Conservation (phyloP, 1,140 invertebrate species). For the Saxidomus purpurata region DNA sequence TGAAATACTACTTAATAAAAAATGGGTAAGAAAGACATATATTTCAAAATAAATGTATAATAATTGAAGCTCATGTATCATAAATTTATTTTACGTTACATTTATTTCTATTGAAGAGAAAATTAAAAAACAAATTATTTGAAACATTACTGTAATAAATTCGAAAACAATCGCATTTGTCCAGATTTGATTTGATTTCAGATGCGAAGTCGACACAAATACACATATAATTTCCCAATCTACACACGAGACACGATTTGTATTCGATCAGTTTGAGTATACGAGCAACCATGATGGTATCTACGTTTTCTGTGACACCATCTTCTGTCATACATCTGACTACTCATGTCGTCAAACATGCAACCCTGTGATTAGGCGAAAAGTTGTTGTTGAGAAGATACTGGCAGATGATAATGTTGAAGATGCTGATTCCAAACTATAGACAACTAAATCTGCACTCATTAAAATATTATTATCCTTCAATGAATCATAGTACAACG, state of each 20-base stretch:
- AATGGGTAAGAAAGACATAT: slow-evolving; percentile 55
- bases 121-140: no score
- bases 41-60: no score
- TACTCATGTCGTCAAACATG: slow-evolving; percentile 64
- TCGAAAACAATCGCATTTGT: no score
- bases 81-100: no score
- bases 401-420: neutral
- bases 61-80: no score
- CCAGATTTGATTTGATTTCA: slow-evolving; percentile 37
- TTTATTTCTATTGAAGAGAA: no score
- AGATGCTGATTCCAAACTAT: no score
- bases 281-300: slow-evolving; percentile 51
- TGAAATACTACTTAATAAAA: slow-evolving; percentile 60
- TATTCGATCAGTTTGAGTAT: slow-evolving; percentile 69
- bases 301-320: slow-evolving; percentile 64
- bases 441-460: no score
- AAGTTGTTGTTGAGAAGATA: neutral
- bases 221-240: slow-evolving; percentile 63
- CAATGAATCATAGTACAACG: no score
- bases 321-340: slow-evolving; percentile 57
- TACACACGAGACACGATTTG: slow-evolving; percentile 68
- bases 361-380: slow-evolving; percentile 4
- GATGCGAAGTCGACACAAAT: slow-evolving; percentile 64
- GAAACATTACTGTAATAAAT: no score
- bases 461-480: no score